Evolutionary conservation across 2,113 vertebrate genomes (phyloP).

Genomic region (Lasiurus borealis): DNA sequence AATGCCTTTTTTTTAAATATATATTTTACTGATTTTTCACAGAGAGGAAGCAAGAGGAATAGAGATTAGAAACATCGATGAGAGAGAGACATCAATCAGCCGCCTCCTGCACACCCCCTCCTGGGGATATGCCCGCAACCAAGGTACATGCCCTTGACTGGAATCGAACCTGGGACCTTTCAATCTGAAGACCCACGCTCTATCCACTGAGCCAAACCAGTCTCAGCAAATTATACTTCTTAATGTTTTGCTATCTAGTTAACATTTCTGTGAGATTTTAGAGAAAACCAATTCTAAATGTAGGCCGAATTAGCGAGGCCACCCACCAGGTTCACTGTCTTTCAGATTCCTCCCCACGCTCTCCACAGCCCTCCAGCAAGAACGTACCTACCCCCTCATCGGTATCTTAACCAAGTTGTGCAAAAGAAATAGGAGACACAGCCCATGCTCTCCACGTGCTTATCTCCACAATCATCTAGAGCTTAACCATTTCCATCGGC

Average conservation of each 20-base stretch:
- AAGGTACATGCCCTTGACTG: no score
- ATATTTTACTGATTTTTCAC: no score
- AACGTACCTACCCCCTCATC: not conserved
- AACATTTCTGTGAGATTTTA: constrained; percentile 3
- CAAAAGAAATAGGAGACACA: not conserved
- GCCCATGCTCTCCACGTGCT: not conserved
- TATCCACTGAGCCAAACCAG: no score
- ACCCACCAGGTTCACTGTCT: not conserved
- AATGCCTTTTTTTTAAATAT: no score
- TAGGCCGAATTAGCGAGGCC: not conserved
- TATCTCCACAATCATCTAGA: not conserved
- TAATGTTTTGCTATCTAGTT: not conserved
- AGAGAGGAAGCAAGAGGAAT: no score
- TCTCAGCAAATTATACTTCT: not conserved
- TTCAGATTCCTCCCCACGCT: not conserved
- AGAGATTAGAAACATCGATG: no score
- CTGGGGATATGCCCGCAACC: no score
- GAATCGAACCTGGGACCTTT: no score
- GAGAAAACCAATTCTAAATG: not conserved
- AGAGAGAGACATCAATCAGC: no score
- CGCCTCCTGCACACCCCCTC: no score
- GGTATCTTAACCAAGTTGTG: not conserved
- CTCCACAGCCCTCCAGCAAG: not conserved
- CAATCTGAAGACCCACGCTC: no score
- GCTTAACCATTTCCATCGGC: not conserved